These are phyloP conservation scores for Sphaeridia pumilis DNA, from an alignment of 2,888 invertebrate genomes.

Conservation along the genomic window DNA sequence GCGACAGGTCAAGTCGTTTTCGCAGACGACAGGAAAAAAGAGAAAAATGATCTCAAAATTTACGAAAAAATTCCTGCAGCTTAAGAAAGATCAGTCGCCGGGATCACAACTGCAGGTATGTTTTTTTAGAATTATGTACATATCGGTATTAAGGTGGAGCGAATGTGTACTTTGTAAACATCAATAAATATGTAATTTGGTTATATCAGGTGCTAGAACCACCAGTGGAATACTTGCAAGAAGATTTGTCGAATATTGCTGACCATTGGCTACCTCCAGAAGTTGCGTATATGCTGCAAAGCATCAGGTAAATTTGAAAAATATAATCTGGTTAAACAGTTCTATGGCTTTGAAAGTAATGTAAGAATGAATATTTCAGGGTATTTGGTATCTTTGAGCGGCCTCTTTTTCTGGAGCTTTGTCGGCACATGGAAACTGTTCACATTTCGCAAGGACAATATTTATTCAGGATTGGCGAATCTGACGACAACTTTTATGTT, in stretches of 20 bases:
- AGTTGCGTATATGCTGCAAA: slow-evolving; percentile 87
- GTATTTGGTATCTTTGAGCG: slow-evolving; percentile 97
- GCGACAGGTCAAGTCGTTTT: slow-evolving; percentile 57
- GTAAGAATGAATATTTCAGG: slow-evolving; percentile 40
- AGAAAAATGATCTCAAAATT: slow-evolving; percentile 78
- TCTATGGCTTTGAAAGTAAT: neutral
- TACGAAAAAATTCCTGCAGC: slow-evolving; percentile 65
- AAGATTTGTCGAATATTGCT: slow-evolving; percentile 64
- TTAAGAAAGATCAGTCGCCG: slow-evolving; percentile 69
- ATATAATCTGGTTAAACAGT: no score
- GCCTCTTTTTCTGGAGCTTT: slow-evolving; percentile 87
- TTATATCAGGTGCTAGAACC: slow-evolving; percentile 73
- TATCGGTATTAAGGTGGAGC: no score
- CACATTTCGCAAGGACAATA: slow-evolving; percentile 71
- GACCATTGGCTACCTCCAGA: slow-evolving; percentile 78
- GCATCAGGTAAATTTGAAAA: slow-evolving; percentile 54
- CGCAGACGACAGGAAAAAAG: slow-evolving; percentile 51
- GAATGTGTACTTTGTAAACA: no score
- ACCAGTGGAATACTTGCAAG: slow-evolving; percentile 86
- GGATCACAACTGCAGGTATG: slow-evolving; percentile 70
- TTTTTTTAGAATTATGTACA: no score
- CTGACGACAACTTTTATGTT: slow-evolving; percentile 93
- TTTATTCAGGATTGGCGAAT: slow-evolving; percentile 88
- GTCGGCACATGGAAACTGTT: slow-evolving; percentile 84
- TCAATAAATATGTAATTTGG: no score